These are phyloP conservation scores for Lytechinus pictus DNA, from an alignment of 35 echinoderm and acorn worm species.

Conservation along the genomic window DNA sequence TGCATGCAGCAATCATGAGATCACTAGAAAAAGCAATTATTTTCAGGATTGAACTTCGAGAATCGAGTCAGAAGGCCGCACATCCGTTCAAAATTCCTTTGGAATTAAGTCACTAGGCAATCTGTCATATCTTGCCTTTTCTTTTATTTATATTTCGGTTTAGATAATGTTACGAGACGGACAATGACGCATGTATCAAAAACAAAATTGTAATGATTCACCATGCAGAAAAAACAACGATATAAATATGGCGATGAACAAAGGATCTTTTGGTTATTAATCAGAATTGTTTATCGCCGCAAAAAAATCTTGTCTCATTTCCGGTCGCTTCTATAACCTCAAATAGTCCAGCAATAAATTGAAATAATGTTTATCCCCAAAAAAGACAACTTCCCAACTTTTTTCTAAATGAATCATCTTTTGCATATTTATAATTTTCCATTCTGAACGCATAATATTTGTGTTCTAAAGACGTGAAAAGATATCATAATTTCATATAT, in stretches of 20 bases:
- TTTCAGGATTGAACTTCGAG: background rate
- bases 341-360: no score
- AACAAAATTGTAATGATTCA: background rate
- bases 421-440: no score
- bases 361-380: no score
- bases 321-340: no score
- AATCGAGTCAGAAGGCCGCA: background rate
- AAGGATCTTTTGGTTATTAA: background rate
- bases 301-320: no score
- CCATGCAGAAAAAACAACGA: background rate
- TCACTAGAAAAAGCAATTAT: background rate
- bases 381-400: no score
- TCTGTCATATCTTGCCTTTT: background rate
- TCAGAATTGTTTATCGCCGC: background rate
- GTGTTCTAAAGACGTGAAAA: no score
- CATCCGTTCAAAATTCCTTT: conserved; percentile 4
- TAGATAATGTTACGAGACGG: background rate
- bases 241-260: background rate
- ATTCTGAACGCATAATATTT: no score
- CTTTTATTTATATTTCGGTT: background rate
- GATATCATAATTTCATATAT: no score
- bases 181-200: background rate
- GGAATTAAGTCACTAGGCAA: background rate
- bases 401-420: no score
- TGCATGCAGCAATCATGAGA: background rate